Percentiles rank a stretch among this genome's conserved stretches.
Conservation (phyloP, 2,113 vertebrate species). For the Verasper variegatus region DNA sequence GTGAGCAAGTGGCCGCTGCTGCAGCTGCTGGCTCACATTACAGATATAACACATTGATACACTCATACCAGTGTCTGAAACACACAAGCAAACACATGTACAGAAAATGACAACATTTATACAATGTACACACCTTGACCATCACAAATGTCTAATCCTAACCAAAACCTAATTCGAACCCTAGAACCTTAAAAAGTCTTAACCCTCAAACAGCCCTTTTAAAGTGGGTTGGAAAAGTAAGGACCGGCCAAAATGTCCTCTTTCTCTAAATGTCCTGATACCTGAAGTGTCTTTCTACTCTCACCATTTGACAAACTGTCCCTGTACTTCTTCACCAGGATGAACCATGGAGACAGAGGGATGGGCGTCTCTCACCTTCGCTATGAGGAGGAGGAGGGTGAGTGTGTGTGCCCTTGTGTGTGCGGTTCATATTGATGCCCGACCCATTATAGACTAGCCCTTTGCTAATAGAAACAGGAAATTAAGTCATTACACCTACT, state of each 20-base stretch:
- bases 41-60: constrained; percentile 17
- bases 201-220: not conserved
- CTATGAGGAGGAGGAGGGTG: constrained; percentile 90
- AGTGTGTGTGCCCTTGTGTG: constrained; percentile 60
- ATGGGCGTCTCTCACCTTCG: constrained; percentile 76
- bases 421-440: not conserved
- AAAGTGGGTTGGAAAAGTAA: too few species aligned
- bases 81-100: not conserved
- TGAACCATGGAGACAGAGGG: constrained; percentile 87
- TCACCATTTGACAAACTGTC: not conserved
- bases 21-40: constrained; percentile 29
- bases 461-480: constrained; percentile 22
- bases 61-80: not conserved
- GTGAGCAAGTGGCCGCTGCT: constrained; percentile 36
- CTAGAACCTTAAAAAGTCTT: not conserved
- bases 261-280: too few species aligned
- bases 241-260: too few species aligned
- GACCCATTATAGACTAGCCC: not conserved
- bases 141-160: too few species aligned
- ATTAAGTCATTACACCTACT: not conserved
- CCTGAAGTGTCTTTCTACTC: not conserved
- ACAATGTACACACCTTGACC: not conserved
- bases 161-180: too few species aligned
- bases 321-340: constrained; percentile 67
- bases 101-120: too few species aligned